Base-by-base conservation (phyloP, 2,797 vertebrate species). In the Sandelia bainsii region DNA sequence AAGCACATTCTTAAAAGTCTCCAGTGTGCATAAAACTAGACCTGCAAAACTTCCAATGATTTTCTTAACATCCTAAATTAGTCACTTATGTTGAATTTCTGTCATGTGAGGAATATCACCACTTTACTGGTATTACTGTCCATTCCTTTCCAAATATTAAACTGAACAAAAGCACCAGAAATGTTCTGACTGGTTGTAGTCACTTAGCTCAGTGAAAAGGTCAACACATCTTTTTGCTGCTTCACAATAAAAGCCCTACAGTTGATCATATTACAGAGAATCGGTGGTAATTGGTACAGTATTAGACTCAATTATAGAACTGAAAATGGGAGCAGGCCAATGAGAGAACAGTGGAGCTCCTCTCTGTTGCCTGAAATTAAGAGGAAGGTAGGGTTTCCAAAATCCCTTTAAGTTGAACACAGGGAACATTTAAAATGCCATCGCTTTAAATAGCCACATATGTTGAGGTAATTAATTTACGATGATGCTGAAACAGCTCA, bases 371-470 rank as follows among this genome's bases (percentile, higher is more conserved):
- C 42, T 29, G 6, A 22, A 27, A 45, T 17, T 32, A 49, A 23
- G 22, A 19, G 10, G 19, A 64, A 25, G 5, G 11, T 23, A 6
- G 19, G 32, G 48, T 48, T 13, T 22, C n/a, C 12, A 58, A 6
- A 70, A 64, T 49, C 22, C 34, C 53, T 74, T 60, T 9, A 22
- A 61, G 51, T 44, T 61, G 54, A 75, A 65, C 56, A 52, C 11
- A 42, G 60, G 44, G 68, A 50, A 42, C 40, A 58, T 69, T 69
- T 49, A 32, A 75, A 81, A 69, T 54, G 52, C 39, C 74, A 65
- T n/a, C 50, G 50, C 66, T 52, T 45, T 54, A 75, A 81, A 81
- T 44, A 52, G 57, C 60, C 17, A 52, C 32, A 63, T 58, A 62
- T 27, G 44, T 62, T 69, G 27, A 65, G 50, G 8, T 14, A 46